Evolutionary conservation across 2,888 invertebrate genomes (phyloP).

Genomic region (Macrostomum cliftonense): DNA sequence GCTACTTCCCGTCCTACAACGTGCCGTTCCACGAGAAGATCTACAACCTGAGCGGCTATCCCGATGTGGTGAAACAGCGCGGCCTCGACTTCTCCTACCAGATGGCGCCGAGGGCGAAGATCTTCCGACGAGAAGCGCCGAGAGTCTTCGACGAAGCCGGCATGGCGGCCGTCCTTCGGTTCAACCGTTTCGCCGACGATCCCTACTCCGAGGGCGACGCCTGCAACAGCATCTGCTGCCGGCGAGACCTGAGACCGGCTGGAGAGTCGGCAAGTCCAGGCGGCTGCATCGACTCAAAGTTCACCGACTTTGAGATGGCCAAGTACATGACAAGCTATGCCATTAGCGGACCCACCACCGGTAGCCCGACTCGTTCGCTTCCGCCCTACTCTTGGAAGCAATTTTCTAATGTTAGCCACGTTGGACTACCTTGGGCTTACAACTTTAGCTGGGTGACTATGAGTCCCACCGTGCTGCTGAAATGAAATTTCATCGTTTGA

Average conservation of each 20-base stretch:
- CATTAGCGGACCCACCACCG: conserved; percentile 30
- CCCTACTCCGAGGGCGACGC: conserved; percentile 26
- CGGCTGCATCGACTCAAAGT: conserved; percentile 35
- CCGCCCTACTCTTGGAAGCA: conserved; percentile 23
- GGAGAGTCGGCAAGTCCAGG: conserved; percentile 14
- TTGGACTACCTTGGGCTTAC: conserved; percentile 24
- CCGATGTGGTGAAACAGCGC: conserved; percentile 19
- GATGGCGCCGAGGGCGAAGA: conserved; percentile 32
- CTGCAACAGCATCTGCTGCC: conserved; percentile 28
- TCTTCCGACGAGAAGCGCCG: conserved; percentile 28
- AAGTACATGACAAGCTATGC: conserved; percentile 19
- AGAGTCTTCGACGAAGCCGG: too few species aligned
- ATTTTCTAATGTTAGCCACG: conserved; percentile 20
- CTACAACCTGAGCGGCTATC: conserved; percentile 31
- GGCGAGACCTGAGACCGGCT: conserved; percentile 21
- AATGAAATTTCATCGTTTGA: too few species aligned
- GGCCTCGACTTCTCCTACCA: conserved; percentile 29
- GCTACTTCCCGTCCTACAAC: conserved; percentile 35
- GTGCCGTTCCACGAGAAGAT: conserved; percentile 31
- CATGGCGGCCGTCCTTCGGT: too few species aligned
- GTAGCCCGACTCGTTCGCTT: conserved; percentile 15
- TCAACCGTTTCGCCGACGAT: conserved; percentile 15
- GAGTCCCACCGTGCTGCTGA: conserved; percentile 8
- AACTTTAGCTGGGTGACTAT: conserved; percentile 23
- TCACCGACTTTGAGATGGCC: conserved; percentile 24